Percentiles rank a stretch among this genome's conserved stretches.
Evolutionary conservation across 1,140 invertebrate genomes (phyloP).

Genomic region (Palaemon carinicauda): DNA sequence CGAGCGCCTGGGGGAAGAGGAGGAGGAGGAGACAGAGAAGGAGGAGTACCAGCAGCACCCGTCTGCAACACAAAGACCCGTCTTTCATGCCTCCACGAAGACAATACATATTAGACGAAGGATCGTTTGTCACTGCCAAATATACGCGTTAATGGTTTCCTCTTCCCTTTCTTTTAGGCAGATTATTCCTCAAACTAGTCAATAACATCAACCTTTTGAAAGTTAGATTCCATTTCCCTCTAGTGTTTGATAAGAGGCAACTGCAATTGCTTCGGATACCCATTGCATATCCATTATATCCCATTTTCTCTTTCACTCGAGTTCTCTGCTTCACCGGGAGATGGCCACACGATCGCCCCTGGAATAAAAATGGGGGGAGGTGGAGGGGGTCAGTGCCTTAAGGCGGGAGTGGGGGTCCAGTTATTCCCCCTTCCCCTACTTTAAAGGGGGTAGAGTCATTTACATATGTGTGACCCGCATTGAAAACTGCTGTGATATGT

Average conservation of each 20-base stretch:
- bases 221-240: not conserved
- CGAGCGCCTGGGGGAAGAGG: too few species aligned
- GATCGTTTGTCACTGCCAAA: too few species aligned
- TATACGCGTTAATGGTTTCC: too few species aligned
- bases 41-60: too few species aligned
- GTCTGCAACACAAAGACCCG: too few species aligned
- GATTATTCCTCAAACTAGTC: too few species aligned
- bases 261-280: constrained; percentile 18
- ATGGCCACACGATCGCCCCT: constrained; percentile 32
- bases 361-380: not conserved
- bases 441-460: constrained; percentile 54
- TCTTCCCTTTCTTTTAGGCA: too few species aligned
- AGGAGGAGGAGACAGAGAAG: too few species aligned
- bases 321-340: constrained; percentile 39
- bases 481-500: constrained; percentile 51
- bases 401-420: not conserved
- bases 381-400: not conserved
- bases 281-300: constrained; percentile 32
- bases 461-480: constrained; percentile 56
- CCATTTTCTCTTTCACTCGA: constrained; percentile 45
- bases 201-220: not conserved
- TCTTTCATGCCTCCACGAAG: too few species aligned
- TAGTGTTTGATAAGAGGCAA: not conserved
- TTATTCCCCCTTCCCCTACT: constrained; percentile 22
- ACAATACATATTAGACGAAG: too few species aligned